A percentile compares a stretch with the other conserved stretches of the same genome.
Evolutionary conservation across 2,888 invertebrate genomes (phyloP).

Genomic region (Yponomeuta evonymella): DNA sequence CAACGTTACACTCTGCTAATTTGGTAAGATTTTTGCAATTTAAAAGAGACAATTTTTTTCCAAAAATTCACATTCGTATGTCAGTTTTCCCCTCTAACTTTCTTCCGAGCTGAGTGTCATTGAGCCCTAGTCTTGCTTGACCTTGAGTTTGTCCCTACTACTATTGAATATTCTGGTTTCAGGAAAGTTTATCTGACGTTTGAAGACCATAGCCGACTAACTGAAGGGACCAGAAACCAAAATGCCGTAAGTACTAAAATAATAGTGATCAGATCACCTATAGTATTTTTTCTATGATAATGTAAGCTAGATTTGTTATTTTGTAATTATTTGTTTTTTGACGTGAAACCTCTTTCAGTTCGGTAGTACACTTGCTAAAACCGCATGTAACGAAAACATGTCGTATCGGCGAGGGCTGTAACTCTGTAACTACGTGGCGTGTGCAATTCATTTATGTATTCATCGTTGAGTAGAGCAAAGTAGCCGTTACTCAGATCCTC

Average conservation of each 20-base stretch:
- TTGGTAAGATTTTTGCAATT: too few relatives aligned
- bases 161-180: conserved; percentile 45
- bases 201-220: conserved; percentile 43
- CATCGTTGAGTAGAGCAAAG: too few relatives aligned
- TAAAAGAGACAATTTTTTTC: too few relatives aligned
- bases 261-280: background rate
- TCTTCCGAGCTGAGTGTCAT: too few relatives aligned
- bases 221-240: conserved; percentile 11
- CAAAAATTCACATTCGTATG: too few relatives aligned
- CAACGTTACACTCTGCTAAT: too few relatives aligned
- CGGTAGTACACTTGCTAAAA: background rate
- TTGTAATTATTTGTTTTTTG: background rate
- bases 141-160: background rate
- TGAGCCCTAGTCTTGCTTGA: too few relatives aligned
- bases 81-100: too few relatives aligned
- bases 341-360: too few relatives aligned
- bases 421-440: background rate
- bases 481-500: too few relatives aligned
- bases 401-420: background rate
- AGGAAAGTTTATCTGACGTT: conserved; percentile 84
- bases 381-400: background rate
- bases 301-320: background rate
- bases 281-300: background rate
- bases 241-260: conserved; percentile 2
- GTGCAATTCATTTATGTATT: background rate